A percentile compares a stretch with the other conserved stretches of the same genome.
These are phyloP conservation scores for Nestor notabilis DNA, from an alignment of 2,113 vertebrate genomes.

Conservation along the genomic window DNA sequence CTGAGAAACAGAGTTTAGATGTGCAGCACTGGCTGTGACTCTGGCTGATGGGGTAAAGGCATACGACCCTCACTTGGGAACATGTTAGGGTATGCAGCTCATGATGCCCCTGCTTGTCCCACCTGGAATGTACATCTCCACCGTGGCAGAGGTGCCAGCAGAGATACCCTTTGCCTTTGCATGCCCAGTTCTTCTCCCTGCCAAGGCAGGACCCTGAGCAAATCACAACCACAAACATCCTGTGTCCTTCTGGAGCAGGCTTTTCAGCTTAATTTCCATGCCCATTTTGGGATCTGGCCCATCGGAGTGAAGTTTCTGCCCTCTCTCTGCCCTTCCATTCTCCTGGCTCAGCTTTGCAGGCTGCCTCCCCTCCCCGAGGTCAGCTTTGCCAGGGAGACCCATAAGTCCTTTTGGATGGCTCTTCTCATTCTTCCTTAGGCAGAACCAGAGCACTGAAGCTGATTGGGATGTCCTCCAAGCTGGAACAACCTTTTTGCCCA, in stretches of 20 bases:
- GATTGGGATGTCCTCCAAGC: accelerated
- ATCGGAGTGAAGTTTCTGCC: accelerated
- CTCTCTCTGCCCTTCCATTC: background rate
- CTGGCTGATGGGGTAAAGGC: accelerated
- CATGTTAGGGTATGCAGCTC: accelerated
- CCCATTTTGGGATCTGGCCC: background rate
- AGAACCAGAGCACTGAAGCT: background rate
- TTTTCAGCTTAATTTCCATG: background rate
- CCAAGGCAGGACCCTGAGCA: accelerated
- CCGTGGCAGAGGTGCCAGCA: accelerated
- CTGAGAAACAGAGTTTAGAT: background rate
- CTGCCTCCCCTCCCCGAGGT: background rate
- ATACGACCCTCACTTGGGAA: background rate
- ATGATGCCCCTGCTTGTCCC: background rate
- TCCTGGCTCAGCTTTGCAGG: background rate
- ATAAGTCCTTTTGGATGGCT: background rate
- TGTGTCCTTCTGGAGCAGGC: background rate
- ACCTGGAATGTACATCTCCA: background rate
- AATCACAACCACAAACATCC: background rate
- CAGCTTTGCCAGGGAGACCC: background rate
- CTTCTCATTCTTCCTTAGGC: background rate
- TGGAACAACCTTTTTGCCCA: background rate
- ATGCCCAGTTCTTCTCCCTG: background rate
- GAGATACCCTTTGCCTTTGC: background rate
- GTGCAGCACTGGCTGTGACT: background rate